Evolutionary conservation across 2,797 vertebrate species (phyloP).

Genomic region (Kryptopterus vitreolus): DNA sequence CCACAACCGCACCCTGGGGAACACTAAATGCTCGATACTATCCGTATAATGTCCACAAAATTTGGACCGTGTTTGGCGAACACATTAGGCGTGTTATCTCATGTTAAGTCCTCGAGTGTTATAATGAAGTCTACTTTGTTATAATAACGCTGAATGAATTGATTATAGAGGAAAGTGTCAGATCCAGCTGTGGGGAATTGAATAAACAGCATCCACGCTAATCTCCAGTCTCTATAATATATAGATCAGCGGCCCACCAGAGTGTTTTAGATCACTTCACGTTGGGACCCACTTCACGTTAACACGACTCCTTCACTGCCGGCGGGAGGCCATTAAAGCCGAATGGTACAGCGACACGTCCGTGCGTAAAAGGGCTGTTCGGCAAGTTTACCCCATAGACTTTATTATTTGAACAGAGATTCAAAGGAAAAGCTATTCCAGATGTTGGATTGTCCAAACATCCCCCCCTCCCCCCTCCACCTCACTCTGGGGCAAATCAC

Average conservation of each 20-base stretch:
- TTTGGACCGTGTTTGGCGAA: too few species aligned
- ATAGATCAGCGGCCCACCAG: neutral
- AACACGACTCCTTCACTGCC: slow-evolving; percentile 2
- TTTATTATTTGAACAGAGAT: slow-evolving; percentile 1
- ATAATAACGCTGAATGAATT: neutral
- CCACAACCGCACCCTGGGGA: too few species aligned
- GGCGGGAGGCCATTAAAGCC: slow-evolving; percentile 5
- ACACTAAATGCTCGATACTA: too few species aligned
- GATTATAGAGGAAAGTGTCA: neutral
- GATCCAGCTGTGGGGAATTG: neutral
- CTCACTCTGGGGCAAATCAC: neutral
- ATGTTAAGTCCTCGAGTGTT: too few species aligned
- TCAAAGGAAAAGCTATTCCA: neutral
- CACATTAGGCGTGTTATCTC: too few species aligned
- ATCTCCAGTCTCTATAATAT: neutral
- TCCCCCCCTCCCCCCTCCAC: too few species aligned
- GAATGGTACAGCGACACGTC: neutral
- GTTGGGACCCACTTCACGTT: neutral
- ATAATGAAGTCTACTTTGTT: too few species aligned
- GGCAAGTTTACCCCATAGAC: slow-evolving; percentile 10
- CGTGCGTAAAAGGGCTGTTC: neutral
- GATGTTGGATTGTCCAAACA: neutral
- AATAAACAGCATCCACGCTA: neutral
- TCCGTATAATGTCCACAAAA: too few species aligned
- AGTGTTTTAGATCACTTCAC: neutral